Evolutionary conservation across 1,140 invertebrate genomes (phyloP), one percentile per base, ranked within the genome.

Genomic region (Planococcus citri): DNA sequence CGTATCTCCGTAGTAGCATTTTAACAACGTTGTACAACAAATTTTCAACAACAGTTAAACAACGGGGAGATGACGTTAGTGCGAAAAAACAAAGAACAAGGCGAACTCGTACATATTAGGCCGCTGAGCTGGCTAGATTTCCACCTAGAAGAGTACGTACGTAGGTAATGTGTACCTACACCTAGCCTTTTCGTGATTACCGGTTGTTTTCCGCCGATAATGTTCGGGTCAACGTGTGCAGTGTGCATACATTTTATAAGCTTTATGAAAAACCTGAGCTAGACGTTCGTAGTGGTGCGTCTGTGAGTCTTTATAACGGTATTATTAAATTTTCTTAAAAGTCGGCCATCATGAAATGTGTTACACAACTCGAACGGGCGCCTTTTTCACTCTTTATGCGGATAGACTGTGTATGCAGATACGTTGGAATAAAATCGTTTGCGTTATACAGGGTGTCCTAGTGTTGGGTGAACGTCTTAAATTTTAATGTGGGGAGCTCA

Each of bases 141-240:
- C 41, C 41, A 51, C 41, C 41, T 51, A 51, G 41, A n/a, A n/a
- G n/a, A n/a, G n/a, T n/a, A n/a, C n/a, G n/a, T n/a, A n/a, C n/a
- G n/a, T n/a, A n/a, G n/a, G n/a, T n/a, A n/a, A n/a, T n/a, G n/a
- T n/a, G n/a, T n/a, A n/a, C n/a, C n/a, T n/a, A n/a, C n/a, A n/a
- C n/a, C n/a, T 51, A 51, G 6, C 41, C 41, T 51, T 51, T 51
- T 51, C 41, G 41, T 51, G 41, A 51, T 51, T 51, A 51, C 41
- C 41, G 41, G 41, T 51, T 51, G 41, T 51, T 51, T 51, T 51
- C 41, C 41, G 41, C 41, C 41, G 41, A 51, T 51, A 51, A 51
- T 51, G 41, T 14, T 51, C 3, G 41, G 41, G 41, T 51, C 41
- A 51, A 51, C 10, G n/a, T 51, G 41, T 51, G 41, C 41, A 51